phyloP scores from a whole-genome alignment of 2,888 invertebrate genomes.

The Andrena minutula region DNA sequence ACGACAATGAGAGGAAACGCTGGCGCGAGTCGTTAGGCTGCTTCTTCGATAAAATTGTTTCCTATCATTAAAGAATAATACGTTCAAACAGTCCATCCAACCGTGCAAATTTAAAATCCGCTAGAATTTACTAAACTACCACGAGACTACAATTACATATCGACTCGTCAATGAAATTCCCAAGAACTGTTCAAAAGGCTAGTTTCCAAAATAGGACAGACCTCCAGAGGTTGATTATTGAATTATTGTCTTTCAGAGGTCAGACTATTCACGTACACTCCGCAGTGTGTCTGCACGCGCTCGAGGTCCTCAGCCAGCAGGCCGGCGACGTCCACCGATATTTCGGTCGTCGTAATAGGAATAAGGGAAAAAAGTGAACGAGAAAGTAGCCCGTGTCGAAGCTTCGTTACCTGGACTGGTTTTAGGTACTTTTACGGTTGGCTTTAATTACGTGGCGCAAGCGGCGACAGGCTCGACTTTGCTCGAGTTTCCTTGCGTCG shows the following conservation, averaged over 20 bases:
- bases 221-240: conserved; percentile 38
- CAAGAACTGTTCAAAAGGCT: background rate
- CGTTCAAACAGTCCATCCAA: background rate
- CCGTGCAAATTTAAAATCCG: no score
- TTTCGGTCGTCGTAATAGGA: conserved; percentile 56
- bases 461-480: conserved; percentile 11
- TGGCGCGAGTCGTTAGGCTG: conserved; percentile 50
- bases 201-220: background rate
- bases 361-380: conserved; percentile 43
- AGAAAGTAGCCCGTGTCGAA: conserved; percentile 50
- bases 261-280: conserved; percentile 53
- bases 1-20: conserved; percentile 48
- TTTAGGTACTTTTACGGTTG: conserved; percentile 25
- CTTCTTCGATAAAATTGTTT: conserved; percentile 11
- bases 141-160: no score
- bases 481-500: conserved; percentile 17
- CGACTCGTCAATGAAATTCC: no score
- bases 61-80: background rate
- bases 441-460: conserved; percentile 59
- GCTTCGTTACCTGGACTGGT: conserved; percentile 43
- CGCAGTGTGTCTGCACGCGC: conserved; percentile 29
- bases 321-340: conserved; percentile 62
- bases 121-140: no score
- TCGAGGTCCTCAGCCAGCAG: conserved; percentile 76
- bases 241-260: conserved; percentile 62